Percentiles rank a stretch among this genome's conserved stretches.
These are phyloP conservation scores for Eupithecia inturbata DNA, from an alignment of 2,888 invertebrate species.

Conservation along the genomic window DNA sequence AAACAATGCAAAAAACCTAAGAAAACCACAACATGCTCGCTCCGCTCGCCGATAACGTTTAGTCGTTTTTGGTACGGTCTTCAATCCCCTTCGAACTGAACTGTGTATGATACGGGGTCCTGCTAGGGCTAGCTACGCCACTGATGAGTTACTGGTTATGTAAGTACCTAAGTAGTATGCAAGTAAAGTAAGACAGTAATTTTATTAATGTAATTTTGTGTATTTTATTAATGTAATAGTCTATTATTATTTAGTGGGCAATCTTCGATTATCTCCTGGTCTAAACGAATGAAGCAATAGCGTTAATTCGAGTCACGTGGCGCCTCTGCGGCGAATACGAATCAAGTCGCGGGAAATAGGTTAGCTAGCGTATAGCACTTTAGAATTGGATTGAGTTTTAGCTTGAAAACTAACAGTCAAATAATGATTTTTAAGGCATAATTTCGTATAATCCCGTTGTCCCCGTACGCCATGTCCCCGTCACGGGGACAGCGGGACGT, in stretches of 20 bases:
- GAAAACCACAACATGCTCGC: too few species aligned
- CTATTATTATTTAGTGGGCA: not conserved
- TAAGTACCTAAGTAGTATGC: not conserved
- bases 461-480: too few species aligned
- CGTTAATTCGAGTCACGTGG: slow-evolving; percentile 44
- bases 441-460: too few species aligned
- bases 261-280: not conserved
- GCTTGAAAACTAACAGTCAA: slow-evolving; percentile 17
- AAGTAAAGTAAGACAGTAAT: not conserved
- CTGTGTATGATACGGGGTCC: too few species aligned
- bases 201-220: too few species aligned
- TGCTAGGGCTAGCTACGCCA: too few species aligned
- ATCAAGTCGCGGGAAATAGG: slow-evolving; percentile 41
- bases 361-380: slow-evolving; percentile 36
- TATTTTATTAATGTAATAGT: not conserved
- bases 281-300: slow-evolving; percentile 42
- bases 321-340: slow-evolving; percentile 40
- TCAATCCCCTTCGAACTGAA: too few species aligned
- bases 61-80: too few species aligned
- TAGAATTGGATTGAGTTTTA: slow-evolving; percentile 29
- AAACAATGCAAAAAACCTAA: too few species aligned
- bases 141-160: too few species aligned
- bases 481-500: too few species aligned
- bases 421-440: not conserved
- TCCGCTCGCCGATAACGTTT: too few species aligned